Evolutionary conservation across 2,888 invertebrate species (phyloP).

Genomic region (Pantelozetes paolii): DNA sequence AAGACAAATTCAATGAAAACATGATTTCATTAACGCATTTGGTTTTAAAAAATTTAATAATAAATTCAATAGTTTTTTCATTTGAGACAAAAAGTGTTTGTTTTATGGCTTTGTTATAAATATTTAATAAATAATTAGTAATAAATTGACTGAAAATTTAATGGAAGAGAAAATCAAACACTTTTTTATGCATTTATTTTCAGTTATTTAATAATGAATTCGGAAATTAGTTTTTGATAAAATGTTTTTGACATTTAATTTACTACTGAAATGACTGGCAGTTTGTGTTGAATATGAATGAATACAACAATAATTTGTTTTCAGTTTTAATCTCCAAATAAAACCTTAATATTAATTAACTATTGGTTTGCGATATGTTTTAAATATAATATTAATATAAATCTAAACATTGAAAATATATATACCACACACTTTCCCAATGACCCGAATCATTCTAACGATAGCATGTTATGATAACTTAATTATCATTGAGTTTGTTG

Average conservation of each 20-base stretch:
- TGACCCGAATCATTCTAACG: not conserved
- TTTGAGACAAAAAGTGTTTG: not conserved
- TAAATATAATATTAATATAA: not conserved
- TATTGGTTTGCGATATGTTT: constrained; percentile 26
- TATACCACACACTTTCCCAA: not conserved
- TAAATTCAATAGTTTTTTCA: not conserved
- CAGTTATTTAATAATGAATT: not conserved
- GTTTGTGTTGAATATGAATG: not conserved
- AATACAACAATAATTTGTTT: not conserved
- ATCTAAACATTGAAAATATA: not conserved
- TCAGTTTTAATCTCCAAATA: not conserved
- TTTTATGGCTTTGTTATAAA: not conserved
- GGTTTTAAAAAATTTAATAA: constrained; percentile 15
- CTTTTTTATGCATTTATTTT: not conserved
- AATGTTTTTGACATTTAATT: not conserved
- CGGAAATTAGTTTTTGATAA: constrained; percentile 12
- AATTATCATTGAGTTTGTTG: not conserved
- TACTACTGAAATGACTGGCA: not conserved
- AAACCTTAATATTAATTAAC: not conserved
- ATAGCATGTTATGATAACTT: not conserved
- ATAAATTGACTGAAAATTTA: not conserved
- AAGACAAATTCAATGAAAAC: constrained; percentile 6
- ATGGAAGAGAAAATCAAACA: not conserved
- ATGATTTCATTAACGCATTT: constrained; percentile 3
- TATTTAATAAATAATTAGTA: not conserved